Percentiles rank a stretch among this genome's conserved stretches.
These are phyloP conservation scores for Apodemia hepburni DNA, from an alignment of 2,888 invertebrate genomes.

Conservation along the genomic window DNA sequence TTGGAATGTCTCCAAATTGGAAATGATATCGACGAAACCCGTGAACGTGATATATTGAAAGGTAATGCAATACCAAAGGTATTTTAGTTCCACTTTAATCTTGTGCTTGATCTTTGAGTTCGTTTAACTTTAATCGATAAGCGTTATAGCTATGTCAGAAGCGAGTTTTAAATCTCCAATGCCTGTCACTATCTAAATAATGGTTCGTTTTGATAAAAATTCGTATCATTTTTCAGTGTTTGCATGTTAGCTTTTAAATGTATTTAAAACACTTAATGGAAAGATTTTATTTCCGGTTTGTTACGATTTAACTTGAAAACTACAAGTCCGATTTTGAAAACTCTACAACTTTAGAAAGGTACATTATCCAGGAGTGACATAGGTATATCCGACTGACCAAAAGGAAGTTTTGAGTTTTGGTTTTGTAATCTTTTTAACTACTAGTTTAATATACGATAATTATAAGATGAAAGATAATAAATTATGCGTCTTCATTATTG, in stretches of 20 bases:
- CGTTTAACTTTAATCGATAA: conserved; percentile 14
- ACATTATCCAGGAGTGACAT: no score
- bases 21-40: conserved; percentile 43
- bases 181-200: not conserved
- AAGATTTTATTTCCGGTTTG: no score
- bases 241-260: not conserved
- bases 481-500: no score
- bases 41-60: conserved; percentile 33
- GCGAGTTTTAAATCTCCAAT: not conserved
- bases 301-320: no score
- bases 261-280: no score
- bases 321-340: no score
- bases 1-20: conserved; percentile 55
- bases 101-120: conserved; percentile 8
- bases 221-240: not conserved
- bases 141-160: not conserved
- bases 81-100: conserved; percentile 5
- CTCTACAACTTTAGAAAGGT: no score
- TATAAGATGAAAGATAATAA: no score
- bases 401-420: no score
- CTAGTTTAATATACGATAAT: no score
- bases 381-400: no score
- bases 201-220: not conserved
- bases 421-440: no score
- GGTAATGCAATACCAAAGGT: conserved; percentile 20